Conservation (phyloP, 2,888 invertebrate species). For the Torymus tubicola region DNA sequence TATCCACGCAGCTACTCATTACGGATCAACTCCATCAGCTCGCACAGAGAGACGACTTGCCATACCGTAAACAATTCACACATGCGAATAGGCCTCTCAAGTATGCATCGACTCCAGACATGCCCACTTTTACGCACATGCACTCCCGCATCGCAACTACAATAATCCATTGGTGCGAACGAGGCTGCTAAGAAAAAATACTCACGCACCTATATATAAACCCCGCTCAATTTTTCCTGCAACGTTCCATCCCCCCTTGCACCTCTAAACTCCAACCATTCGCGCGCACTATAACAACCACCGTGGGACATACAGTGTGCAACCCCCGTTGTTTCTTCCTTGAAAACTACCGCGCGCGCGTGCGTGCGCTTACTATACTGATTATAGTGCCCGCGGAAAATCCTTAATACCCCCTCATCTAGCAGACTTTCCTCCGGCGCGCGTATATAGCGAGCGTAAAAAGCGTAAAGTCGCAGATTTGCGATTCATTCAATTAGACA, state of each 20-base stretch:
- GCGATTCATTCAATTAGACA: constrained; percentile 59
- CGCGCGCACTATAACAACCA: neutral
- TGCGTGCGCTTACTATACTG: neutral
- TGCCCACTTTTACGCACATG: too few species aligned
- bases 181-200: constrained; percentile 19
- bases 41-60: too few species aligned
- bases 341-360: neutral
- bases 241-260: neutral
- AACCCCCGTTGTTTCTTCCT: too few species aligned
- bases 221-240: constrained; percentile 1
- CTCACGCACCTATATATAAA: neutral
- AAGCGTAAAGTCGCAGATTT: constrained; percentile 51
- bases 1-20: too few species aligned
- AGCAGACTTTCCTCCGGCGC: neutral
- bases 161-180: neutral
- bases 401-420: constrained; percentile 4
- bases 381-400: constrained; percentile 37
- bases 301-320: neutral
- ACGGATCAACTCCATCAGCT: too few species aligned
- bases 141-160: too few species aligned
- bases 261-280: constrained; percentile 4
- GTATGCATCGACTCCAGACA: too few species aligned
- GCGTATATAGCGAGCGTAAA: constrained; percentile 18
- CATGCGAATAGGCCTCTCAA: too few species aligned
- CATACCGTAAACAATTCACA: too few species aligned